These are phyloP conservation scores for Torymus texanus DNA, from an alignment of 2,888 invertebrate species.

Conservation along the genomic window DNA sequence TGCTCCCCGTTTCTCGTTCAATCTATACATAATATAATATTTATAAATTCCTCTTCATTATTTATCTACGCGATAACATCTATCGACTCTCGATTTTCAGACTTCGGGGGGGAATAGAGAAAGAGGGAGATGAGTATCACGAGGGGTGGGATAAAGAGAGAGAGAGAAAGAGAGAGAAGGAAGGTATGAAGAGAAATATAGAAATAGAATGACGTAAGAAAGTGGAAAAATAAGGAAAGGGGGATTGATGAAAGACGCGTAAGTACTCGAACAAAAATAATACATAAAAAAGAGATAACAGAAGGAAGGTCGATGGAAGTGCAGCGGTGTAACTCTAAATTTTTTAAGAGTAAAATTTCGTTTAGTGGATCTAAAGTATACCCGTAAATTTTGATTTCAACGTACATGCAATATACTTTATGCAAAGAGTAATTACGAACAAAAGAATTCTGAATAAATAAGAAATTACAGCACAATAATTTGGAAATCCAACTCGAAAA, in stretches of 20 bases:
- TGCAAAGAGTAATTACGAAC: too few species aligned
- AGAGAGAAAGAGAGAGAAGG: neutral
- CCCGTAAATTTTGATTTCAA: too few species aligned
- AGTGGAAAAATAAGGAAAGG: slow-evolving; percentile 51
- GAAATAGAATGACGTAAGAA: slow-evolving; percentile 37
- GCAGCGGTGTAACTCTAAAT: slow-evolving; percentile 15
- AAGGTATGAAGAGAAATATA: slow-evolving; percentile 6
- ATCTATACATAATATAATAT: slow-evolving; percentile 56
- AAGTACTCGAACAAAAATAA: slow-evolving; percentile 52
- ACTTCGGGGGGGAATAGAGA: slow-evolving; percentile 31
- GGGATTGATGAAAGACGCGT: slow-evolving; percentile 37
- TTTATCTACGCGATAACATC: slow-evolving; percentile 57
- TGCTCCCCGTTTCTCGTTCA: slow-evolving; percentile 26
- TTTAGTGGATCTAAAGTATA: neutral
- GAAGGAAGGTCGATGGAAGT: slow-evolving; percentile 12
- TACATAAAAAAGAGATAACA: slow-evolving; percentile 35
- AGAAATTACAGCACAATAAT: neutral
- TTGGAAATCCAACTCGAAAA: slow-evolving; percentile 24
- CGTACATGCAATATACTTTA: too few species aligned
- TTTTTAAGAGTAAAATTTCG: slow-evolving; percentile 24
- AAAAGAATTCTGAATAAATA: too few species aligned
- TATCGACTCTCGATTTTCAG: slow-evolving; percentile 54
- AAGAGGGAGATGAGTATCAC: neutral
- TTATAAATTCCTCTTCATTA: slow-evolving; percentile 55
- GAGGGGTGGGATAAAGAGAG: slow-evolving; percentile 19